Base-by-base conservation (phyloP, 2,797 vertebrate genomes). In the Emydoidea blandingii region DNA sequence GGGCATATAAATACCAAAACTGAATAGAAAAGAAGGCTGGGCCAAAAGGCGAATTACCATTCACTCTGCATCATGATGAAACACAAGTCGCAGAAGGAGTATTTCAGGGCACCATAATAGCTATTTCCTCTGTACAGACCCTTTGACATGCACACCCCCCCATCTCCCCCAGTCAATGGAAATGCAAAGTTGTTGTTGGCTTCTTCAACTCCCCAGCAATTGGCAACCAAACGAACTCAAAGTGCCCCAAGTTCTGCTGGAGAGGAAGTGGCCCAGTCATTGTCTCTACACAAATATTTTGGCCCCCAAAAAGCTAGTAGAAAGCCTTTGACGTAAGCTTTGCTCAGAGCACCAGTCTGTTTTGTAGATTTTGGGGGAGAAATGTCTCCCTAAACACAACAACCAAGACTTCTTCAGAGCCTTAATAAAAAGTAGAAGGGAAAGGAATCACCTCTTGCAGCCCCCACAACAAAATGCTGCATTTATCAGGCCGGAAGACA, bases 101-200 rank as follows among this genome's bases (percentile, higher is more conserved):
- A 65, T 56, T 89, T 81, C 65, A 53, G 41, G 15, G 54, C 78
- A 65, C 65, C 81, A 27, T 37, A 65, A 54, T 37, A 31, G 31
- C 34, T 34, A 59, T n/a, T 44, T 88, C 44, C 11, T 10, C 44
- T 62, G 29, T 15, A 81, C 18, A 25, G 2, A 10, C 54, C 62
- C 62, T 47, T 65, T 29, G 18, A 21, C 49, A 10, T 25, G 19
- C 27, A 21, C 0, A 0, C 3, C 1, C 16, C 37, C 19, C 18
- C 50, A 1, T 1, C 49, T 52, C 14, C 31, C 52, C 19, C 76
- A 14, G 25, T 37, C n/a, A 16, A 16, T 8, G 74, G 78, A 37
- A 84, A 54, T 25, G 47, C 49, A 62, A 54, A 81, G 9, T 27
- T 31, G 49, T 54, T 49, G 53, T 10, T 31, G 54, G 25, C 85